Evolutionary conservation across 2,888 invertebrate species (phyloP), one percentile per base, ranked within the genome.

Genomic region (Lordiphosa fenestrarum): DNA sequence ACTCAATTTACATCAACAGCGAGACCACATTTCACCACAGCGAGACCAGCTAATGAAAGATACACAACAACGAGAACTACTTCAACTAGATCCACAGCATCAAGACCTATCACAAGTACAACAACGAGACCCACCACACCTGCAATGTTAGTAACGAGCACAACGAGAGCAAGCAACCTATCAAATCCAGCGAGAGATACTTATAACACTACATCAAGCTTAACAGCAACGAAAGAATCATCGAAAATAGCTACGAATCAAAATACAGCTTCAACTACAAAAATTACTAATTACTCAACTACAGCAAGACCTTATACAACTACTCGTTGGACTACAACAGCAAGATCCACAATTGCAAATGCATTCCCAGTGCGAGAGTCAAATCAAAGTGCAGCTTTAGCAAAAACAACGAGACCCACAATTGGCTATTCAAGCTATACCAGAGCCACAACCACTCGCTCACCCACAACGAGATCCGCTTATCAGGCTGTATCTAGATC

Each of bases 141-240:
- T n/a, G 60, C 62, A 53, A 50, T 63, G 6, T 25, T 25, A 25
- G 6, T 6, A 51, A 33, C 38, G 46, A 66, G 13, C 60, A 33
- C 53, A 52, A 50, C 13, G 7, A 52, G 54, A 19, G 39, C 46
- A n/a, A 55, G 12, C 33, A 47, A 25, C 6, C 7, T 25, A 6
- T 7, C 25, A 25, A 25, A 25, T 7, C 25, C 15, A 47, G 15
- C 40, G 6, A 46, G 25, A 23, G 21, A 40, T 6, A n/a, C 42
- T 38, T 10, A 44, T 9, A 6, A 7, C 6, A 25, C 25, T 25
- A 25, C 30, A 33, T 12, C 40, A 7, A 39, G 33, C 6, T 13
- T 13, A 15, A 33, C 21, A 19, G 35, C 51, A 30, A 9, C 52
- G 12, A 53, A 37, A n/a, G n/a, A 37, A 21, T 63, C 35, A 10